phyloP scores from a whole-genome alignment of 1,140 invertebrate genomes.

The Drosophila mauritiana region DNA sequence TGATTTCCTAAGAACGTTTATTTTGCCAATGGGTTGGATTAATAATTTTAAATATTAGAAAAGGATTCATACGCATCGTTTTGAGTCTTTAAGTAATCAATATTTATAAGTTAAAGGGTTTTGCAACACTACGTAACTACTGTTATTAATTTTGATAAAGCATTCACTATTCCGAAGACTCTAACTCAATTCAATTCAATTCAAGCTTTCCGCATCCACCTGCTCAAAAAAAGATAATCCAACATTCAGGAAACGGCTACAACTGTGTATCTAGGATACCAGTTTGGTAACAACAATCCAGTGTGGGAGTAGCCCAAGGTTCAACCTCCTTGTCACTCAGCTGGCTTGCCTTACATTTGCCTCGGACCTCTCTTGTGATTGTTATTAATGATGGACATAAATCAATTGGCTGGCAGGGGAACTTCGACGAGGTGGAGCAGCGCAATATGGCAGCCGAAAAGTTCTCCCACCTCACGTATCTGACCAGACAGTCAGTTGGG shows the following conservation, averaged over 20 bases:
- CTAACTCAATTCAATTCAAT: neutral
- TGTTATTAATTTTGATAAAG: neutral
- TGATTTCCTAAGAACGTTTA: neutral
- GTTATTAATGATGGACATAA: constrained; percentile 61
- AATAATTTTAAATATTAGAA: too few species aligned
- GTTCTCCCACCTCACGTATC: constrained; percentile 55
- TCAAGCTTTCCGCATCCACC: neutral
- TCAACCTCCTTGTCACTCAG: constrained; percentile 43
- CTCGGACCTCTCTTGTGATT: constrained; percentile 39
- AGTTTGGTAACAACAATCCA: constrained; percentile 5
- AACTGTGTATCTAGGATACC: neutral
- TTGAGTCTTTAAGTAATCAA: too few species aligned
- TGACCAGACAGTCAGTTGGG: constrained; percentile 16
- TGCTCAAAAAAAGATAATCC: neutral
- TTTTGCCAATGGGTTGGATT: too few species aligned
- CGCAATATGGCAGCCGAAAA: constrained; percentile 29
- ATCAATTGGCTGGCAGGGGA: constrained; percentile 28
- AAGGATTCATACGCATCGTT: too few species aligned
- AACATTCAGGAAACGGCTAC: neutral
- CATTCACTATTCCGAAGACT: fast-evolving
- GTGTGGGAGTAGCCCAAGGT: constrained; percentile 33
- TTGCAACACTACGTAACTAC: too few species aligned
- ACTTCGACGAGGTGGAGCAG: constrained; percentile 9
- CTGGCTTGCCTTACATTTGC: constrained; percentile 30
- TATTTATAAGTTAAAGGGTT: too few species aligned